A percentile compares a stretch with the other conserved stretches of the same genome.
Conservation (phyloP, 2,113 vertebrate genomes). For the Pterocles gutturalis region DNA sequence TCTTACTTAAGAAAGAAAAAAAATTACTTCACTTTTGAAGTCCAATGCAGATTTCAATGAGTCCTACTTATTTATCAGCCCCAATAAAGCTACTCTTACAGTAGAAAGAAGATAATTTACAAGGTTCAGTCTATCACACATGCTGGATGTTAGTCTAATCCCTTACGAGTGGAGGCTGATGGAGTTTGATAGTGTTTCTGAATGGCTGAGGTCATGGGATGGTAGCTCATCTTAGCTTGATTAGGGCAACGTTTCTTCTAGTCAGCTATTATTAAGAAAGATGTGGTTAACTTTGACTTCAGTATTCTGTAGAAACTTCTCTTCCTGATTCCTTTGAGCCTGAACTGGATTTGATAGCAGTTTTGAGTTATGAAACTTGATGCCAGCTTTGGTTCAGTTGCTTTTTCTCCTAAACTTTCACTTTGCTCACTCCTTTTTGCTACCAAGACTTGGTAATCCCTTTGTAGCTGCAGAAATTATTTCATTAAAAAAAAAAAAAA, state of each 20-base stretch:
- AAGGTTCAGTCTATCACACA: not conserved
- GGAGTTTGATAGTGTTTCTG: not conserved
- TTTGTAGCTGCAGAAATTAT: not conserved
- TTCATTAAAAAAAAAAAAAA: not conserved
- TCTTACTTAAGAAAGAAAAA: not conserved
- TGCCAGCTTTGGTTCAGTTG: not conserved
- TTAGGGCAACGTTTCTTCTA: not conserved
- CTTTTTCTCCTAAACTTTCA: not conserved
- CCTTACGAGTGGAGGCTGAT: not conserved
- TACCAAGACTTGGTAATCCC: not conserved
- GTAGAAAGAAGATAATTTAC: not conserved
- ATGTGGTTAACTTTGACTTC: not conserved
- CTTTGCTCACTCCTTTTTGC: not conserved
- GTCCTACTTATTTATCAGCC: not conserved
- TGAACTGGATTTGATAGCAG: not conserved
- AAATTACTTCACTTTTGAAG: not conserved
- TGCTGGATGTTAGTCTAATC: not conserved
- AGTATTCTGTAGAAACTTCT: not conserved
- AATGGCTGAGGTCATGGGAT: not conserved
- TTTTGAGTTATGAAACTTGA: not conserved
- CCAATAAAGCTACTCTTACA: not conserved
- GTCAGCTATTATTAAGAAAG: not conserved
- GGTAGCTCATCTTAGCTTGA: not conserved
- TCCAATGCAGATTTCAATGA: not conserved
- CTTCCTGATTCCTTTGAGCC: not conserved